Base-by-base conservation (phyloP, 2,888 invertebrate genomes). In the Acronicta leporina region DNA sequence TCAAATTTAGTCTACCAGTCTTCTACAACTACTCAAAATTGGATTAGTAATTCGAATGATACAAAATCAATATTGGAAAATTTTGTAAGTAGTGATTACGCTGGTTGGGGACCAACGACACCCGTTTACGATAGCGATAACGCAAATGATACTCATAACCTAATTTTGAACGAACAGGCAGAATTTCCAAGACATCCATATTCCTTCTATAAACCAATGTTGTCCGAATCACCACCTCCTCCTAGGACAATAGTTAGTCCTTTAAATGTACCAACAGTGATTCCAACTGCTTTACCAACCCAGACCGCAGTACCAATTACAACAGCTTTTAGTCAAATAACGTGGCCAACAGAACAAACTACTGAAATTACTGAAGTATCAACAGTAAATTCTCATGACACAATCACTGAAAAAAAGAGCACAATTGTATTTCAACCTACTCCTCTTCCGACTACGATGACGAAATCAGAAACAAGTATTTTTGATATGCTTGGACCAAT, bases 1-100 rank as follows among this genome's bases (percentile, higher is more conserved):
- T 94, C 96, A 2, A 96, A 96, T 82, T 88, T 96, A 57, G 94
- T 96, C 54, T 96, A 96, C 76, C 96, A 96, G 72, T 95, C 96
- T 10, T 96, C 95, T 42, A 95, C 95, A 42, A 87, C 92, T 5
- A 92, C 85, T 68, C 90, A 94, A 56, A 94, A 95, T 60, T 95
- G 95, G 94, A 85, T 89, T 59, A 78, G 81, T 8, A 79, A 87
- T 53, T 68, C 71, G 33, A 91, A 90, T 78, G 82, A 89, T 60
- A 90, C 91, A 10, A 86, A 87, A 66, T 58, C 81, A 27, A 67
- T 83, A 38, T 75, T 84, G 25, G 84, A 86, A 33, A 89, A 83
- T 53, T 81, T 86, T 9, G 90, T 94, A 7, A 94, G 89, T 63
- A 94, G 91, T 67, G 94, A 94, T 71, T 94, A 94, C 63, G 92